Conservation (phyloP, 1,140 invertebrate genomes). For the Portunus trituberculatus region DNA sequence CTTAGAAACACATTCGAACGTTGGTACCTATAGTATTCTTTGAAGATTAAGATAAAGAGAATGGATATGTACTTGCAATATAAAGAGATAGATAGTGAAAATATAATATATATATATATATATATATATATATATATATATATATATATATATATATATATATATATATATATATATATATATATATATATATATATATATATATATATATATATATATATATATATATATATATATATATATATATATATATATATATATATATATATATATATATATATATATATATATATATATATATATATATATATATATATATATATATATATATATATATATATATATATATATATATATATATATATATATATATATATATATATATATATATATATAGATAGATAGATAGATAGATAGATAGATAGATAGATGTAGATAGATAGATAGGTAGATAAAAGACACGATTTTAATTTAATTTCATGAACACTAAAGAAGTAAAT, state of each 20-base stretch:
- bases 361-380: not conserved
- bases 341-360: conserved; percentile 23
- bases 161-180: conserved; percentile 35
- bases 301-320: not conserved
- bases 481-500: too few species aligned
- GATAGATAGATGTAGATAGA: not conserved
- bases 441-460: too few species aligned
- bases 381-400: too few species aligned
- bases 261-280: not conserved
- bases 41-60: not conserved
- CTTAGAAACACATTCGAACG: too few species aligned
- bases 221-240: conserved; percentile 36
- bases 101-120: not conserved
- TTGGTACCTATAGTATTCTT: not conserved
- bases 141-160: conserved; percentile 50
- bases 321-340: not conserved
- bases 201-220: conserved; percentile 53
- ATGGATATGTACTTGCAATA: not conserved
- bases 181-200: conserved; percentile 37
- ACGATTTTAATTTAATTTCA: too few species aligned
- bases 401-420: not conserved
- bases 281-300: not conserved
- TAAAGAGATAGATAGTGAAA: not conserved
- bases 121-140: conserved; percentile 39
- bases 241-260: not conserved